Conservation (phyloP, 2,888 invertebrate species). For the Lasioglossum morio region DNA sequence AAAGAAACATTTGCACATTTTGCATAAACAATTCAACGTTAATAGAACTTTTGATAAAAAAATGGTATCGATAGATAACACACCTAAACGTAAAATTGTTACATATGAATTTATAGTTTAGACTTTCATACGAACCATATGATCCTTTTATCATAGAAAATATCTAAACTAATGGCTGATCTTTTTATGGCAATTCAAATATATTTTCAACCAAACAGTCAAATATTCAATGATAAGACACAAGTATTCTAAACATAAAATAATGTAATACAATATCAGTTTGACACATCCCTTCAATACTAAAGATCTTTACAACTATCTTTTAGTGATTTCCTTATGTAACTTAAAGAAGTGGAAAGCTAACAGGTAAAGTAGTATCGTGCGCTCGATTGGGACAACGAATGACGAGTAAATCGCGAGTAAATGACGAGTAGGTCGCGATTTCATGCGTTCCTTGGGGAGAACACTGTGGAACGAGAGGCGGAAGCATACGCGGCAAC, state of each 20-base stretch:
- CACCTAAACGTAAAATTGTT: too few relatives aligned
- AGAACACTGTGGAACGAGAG: not conserved
- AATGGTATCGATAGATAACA: too few relatives aligned
- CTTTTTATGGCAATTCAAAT: not conserved
- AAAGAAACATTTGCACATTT: too few relatives aligned
- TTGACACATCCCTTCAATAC: too few relatives aligned
- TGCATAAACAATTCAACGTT: too few relatives aligned
- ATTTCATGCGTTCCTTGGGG: not conserved
- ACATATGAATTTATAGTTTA: too few relatives aligned
- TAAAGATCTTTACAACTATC: too few relatives aligned
- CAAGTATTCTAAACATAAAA: not conserved
- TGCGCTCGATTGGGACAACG: not conserved
- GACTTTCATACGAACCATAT: too few relatives aligned
- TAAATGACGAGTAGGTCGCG: too few relatives aligned
- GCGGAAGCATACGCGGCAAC: not conserved
- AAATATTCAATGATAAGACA: not conserved
- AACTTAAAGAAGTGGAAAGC: not conserved
- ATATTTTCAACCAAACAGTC: not conserved
- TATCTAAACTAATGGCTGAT: not conserved
- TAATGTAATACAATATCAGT: not conserved
- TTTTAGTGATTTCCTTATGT: not conserved
- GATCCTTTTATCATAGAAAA: too few relatives aligned
- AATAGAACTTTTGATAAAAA: too few relatives aligned
- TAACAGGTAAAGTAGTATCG: not conserved
- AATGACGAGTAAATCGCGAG: slow-evolving; percentile 8